These are phyloP conservation scores for Aelia acuminata DNA, from an alignment of 2,888 invertebrate genomes.

Conservation along the genomic window DNA sequence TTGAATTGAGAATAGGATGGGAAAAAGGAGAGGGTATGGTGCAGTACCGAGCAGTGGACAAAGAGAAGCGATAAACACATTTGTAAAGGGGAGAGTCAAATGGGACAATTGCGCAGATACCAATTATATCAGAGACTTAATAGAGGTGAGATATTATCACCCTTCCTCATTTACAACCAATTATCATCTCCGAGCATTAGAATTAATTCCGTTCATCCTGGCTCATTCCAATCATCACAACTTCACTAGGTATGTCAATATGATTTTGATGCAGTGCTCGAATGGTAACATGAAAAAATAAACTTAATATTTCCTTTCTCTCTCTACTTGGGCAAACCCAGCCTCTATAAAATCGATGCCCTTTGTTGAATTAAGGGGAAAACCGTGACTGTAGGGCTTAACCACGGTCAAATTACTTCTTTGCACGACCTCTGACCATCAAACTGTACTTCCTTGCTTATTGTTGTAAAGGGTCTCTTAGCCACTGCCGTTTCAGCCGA, in stretches of 20 bases:
- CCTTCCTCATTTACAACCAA: conserved; percentile 9
- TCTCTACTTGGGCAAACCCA: too few species aligned
- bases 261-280: not conserved
- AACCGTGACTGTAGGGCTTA: too few species aligned
- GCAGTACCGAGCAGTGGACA: not conserved
- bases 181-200: not conserved
- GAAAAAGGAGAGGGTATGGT: not conserved
- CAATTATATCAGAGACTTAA: not conserved
- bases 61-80: conserved; percentile 17
- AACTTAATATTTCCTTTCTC: too few species aligned
- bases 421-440: too few species aligned
- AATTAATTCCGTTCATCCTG: not conserved
- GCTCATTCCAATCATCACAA: not conserved
- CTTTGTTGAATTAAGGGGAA: too few species aligned
- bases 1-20: not conserved
- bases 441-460: too few species aligned
- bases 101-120: not conserved
- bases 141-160: conserved; percentile 13
- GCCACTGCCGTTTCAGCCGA: too few species aligned
- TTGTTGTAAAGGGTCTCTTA: too few species aligned
- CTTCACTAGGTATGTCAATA: not conserved
- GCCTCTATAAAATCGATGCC: too few species aligned
- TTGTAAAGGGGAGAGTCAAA: not conserved
- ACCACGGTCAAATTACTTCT: too few species aligned
- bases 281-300: too few species aligned